Base-by-base conservation (phyloP, 2,113 vertebrate species). In the Hippolais icterina region DNA sequence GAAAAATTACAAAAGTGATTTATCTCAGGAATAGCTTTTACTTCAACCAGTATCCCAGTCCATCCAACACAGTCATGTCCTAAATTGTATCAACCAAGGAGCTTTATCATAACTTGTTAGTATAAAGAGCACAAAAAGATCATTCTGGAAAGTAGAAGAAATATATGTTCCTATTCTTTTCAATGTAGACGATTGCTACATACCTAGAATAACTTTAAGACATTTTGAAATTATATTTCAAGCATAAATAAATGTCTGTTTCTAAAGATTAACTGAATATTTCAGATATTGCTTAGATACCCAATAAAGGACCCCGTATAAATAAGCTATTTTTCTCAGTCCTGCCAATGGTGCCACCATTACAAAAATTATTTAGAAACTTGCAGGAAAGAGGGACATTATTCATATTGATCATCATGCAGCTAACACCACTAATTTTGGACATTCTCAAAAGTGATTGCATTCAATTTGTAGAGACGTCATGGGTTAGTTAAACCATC, bases 1-100 rank as follows among this genome's bases (percentile, higher is more conserved):
- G 21, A 24, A 1, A 64, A 78, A 37, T 28, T 6, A 3, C 52
- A 81, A 74, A 63, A 5, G 3, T 11, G 2, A 35, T 54, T 91
- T 79, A 39, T 57, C 21, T 33, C 17, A 54, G 54, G 18, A 69
- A 16, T 6, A 79, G 5, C 10, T 81, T 66, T 68, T 35, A 13
- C 33, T n/a, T 37, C 14, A 44, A 75, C 16, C 1, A 0, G 6
- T 37, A 54, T 63, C 12, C 12, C 15, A 49, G 13, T 28, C 18
- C 7, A 66, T 54, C 12, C 18, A 83, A 69, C 6, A n/a, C 0
- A 77, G 3, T 10, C 1, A 0, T 15, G 9, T 44, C 28, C 13
- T n/a, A 65, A 68, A 60, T 11, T 52, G 6, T 18, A 54, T 70
- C 66, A 65, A 35, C 12, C 20, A 11, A 39, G 50, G 68, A 72